phyloP scores from a whole-genome alignment of 2,797 vertebrate genomes.

The Diglossa cyanea region DNA sequence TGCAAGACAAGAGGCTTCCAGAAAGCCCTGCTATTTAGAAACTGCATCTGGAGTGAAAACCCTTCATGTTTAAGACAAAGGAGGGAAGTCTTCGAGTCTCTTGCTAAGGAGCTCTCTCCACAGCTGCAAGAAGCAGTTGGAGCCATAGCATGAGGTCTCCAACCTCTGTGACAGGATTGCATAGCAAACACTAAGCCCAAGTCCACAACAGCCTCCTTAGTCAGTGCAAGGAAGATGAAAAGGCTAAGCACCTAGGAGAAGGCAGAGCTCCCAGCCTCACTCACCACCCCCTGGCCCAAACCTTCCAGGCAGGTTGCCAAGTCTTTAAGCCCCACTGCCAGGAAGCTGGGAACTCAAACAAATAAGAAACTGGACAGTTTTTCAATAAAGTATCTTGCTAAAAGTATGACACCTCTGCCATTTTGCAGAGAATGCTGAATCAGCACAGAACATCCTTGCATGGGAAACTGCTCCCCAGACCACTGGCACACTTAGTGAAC shows the following conservation, averaged over 20 bases:
- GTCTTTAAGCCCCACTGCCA: neutral
- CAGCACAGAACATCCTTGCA: neutral
- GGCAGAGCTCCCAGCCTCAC: neutral
- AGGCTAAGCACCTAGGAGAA: neutral
- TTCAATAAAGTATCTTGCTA: neutral
- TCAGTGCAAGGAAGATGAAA: neutral
- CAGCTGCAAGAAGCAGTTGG: neutral
- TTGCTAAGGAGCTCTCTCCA: neutral
- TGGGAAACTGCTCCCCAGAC: neutral
- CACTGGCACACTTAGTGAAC: neutral
- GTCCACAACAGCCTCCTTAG: neutral
- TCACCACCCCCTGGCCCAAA: neutral
- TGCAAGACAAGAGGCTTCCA: neutral
- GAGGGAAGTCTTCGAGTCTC: neutral
- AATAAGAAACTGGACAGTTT: neutral
- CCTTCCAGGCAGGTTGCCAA: neutral
- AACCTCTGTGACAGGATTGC: neutral
- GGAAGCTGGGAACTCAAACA: neutral
- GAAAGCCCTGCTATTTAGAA: neutral
- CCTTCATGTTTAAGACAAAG: neutral
- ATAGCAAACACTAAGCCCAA: neutral
- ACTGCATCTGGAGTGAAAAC: neutral
- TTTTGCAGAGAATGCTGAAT: neutral
- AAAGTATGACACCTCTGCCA: neutral
- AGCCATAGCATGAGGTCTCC: fast-evolving